Conservation (phyloP, 2,888 invertebrate species). For the Taphrorychus bicolor region DNA sequence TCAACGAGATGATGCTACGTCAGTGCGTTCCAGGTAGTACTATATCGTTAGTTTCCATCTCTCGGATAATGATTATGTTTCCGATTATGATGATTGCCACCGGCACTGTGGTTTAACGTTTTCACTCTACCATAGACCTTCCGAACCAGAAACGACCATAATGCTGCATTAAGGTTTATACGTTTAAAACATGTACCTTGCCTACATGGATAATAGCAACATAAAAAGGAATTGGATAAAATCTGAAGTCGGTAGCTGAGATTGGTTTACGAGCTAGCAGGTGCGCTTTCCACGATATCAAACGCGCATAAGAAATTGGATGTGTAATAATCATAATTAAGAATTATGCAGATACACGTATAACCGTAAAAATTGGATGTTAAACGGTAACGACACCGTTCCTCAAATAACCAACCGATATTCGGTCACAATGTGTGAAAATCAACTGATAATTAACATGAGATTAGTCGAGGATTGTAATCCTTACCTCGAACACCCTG, state of each 20-base stretch:
- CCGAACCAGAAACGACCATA: slow-evolving; percentile 30
- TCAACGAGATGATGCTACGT: too few species aligned
- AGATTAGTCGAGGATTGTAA: too few species aligned
- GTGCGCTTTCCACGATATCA: neutral
- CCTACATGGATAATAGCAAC: slow-evolving; percentile 10
- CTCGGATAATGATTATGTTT: slow-evolving; percentile 36
- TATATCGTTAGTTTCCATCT: slow-evolving; percentile 32
- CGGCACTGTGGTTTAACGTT: slow-evolving; percentile 38
- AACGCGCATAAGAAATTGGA: too few species aligned
- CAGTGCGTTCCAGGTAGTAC: neutral
- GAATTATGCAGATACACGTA: too few species aligned
- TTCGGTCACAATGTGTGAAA: too few species aligned
- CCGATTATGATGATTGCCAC: slow-evolving; percentile 38
- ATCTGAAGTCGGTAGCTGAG: neutral
- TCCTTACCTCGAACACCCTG: too few species aligned
- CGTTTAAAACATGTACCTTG: slow-evolving; percentile 18
- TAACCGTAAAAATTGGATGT: too few species aligned
- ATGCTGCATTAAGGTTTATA: slow-evolving; percentile 23
- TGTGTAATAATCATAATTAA: too few species aligned
- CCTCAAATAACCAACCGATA: too few species aligned
- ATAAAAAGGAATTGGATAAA: neutral
- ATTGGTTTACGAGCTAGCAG: neutral
- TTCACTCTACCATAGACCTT: slow-evolving; percentile 33
- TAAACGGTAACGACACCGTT: too few species aligned
- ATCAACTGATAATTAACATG: too few species aligned